phyloP scores from a whole-genome alignment of 2,113 vertebrate genomes.

The Salvelinus sp. region DNA sequence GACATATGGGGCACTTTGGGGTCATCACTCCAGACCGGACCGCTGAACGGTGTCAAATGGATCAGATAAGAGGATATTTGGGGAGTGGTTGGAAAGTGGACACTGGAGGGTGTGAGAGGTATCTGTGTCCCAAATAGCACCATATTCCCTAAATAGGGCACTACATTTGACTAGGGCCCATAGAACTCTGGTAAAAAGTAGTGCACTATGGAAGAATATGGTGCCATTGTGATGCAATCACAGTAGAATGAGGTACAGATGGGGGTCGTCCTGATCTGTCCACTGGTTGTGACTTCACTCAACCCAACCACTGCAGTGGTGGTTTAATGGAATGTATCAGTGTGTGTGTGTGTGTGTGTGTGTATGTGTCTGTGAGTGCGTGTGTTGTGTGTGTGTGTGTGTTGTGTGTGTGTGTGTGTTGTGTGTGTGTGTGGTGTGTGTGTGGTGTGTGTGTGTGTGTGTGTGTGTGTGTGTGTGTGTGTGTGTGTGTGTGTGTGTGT shows the following conservation, averaged over 20 bases:
- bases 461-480: constrained; percentile 2
- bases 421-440: background rate
- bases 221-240: too few relatives aligned
- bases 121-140: too few relatives aligned
- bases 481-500: constrained; percentile 3
- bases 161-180: too few relatives aligned
- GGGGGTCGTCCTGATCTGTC: background rate
- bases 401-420: background rate
- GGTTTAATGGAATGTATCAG: background rate
- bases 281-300: background rate
- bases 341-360: background rate
- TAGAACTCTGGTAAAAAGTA: too few relatives aligned
- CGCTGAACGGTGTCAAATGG: background rate
- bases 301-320: background rate
- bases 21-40: constrained; percentile 47
- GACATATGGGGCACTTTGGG: constrained; percentile 31
- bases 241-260: background rate
- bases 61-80: background rate
- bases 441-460: background rate
- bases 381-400: background rate
- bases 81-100: background rate
- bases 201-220: too few relatives aligned
- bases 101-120: background rate
- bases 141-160: too few relatives aligned
- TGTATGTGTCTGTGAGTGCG: too few relatives aligned